Evolutionary conservation across 1,140 invertebrate species (phyloP), one percentile per base, ranked within the genome.

Genomic region (Pseudachorutes palmiensis): DNA sequence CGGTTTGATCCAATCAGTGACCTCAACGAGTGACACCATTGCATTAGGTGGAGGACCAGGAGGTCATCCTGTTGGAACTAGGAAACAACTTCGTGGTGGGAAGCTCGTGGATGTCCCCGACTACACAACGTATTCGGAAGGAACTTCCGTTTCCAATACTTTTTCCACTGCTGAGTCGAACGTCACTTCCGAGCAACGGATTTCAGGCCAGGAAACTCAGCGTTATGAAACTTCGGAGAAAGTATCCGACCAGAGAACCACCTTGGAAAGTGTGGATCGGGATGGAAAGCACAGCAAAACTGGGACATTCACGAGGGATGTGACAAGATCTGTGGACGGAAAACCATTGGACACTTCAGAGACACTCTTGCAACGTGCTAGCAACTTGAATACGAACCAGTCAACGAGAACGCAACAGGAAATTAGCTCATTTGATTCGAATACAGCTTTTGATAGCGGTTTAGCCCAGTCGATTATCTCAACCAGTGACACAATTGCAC

Each of bases 81-180:
- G 55, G 55, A 58, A 58, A 29, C 55, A 58, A 58, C 65, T 72
- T 0, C 32, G 66, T 2, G 71, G 71, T 28, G 71, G 71, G 22
- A 72, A 72, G 62, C 24, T 67, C 26, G 71, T 68, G 9, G 45
- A 14, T 2, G 30, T 65, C 29, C 64, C 64, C 9, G 36, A n/a
- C n/a, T n/a, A 41, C 19, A 41, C 36, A 41, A 41, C 5, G 5
- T 41, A 9, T 19, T 19, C 36, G 5, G 36, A 19, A 5, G 36
- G 19, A 41, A 9, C 36, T 41, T 41, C 36, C 5, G 36, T 41
- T 19, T 9, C 36, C 5, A 41, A 5, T 41, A 9, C 36, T 9
- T 41, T 41, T 41, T 41, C 36, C 19, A 41, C 36, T 41, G 5
- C 36, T 9, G 36, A 41, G 5, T 41, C 36, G 19, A 41, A 41